These are phyloP conservation scores for Hippocampus mohnikei DNA, from an alignment of 2,113 vertebrate genomes.

Conservation along the genomic window DNA sequence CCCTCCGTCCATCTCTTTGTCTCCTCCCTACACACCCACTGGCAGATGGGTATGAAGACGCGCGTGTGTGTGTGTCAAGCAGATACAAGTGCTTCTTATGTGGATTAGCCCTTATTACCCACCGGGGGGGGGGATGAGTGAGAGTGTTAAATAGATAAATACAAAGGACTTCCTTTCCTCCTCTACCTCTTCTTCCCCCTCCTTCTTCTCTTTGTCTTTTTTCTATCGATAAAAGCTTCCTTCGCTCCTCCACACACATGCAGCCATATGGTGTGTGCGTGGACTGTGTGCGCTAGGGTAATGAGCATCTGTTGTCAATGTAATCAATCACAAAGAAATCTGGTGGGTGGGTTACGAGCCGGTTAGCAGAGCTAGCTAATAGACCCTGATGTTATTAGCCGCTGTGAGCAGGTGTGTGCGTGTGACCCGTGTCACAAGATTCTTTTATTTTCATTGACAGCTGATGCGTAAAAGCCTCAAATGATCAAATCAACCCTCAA, in stretches of 20 bases:
- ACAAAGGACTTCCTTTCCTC: constrained; percentile 52
- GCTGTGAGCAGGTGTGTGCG: constrained; percentile 44
- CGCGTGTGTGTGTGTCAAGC: constrained; percentile 21
- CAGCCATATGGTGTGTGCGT: constrained; percentile 44
- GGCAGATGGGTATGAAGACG: constrained; percentile 44
- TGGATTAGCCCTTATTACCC: constrained; percentile 69
- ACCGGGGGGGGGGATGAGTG: constrained; percentile 66
- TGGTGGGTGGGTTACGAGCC: constrained; percentile 22
- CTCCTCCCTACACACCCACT: constrained; percentile 26
- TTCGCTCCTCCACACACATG: constrained; percentile 31
- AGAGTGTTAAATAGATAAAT: constrained; percentile 53
- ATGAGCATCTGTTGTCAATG: constrained; percentile 32
- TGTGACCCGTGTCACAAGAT: constrained; percentile 17
- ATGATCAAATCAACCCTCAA: not conserved
- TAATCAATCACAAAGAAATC: constrained; percentile 47
- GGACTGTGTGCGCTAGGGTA: constrained; percentile 18
- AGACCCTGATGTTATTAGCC: constrained; percentile 49
- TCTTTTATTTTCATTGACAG: constrained; percentile 51
- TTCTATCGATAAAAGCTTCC: constrained; percentile 48
- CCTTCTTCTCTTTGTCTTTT: constrained; percentile 33
- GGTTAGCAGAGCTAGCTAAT: constrained; percentile 41
- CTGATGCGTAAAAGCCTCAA: constrained; percentile 15
- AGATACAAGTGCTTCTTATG: constrained; percentile 44
- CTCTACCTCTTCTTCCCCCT: constrained; percentile 23
- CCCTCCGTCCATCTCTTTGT: constrained; percentile 37